phyloP scores from a whole-genome alignment of 2,888 invertebrate genomes.

The Aspidiotus rigidus region DNA sequence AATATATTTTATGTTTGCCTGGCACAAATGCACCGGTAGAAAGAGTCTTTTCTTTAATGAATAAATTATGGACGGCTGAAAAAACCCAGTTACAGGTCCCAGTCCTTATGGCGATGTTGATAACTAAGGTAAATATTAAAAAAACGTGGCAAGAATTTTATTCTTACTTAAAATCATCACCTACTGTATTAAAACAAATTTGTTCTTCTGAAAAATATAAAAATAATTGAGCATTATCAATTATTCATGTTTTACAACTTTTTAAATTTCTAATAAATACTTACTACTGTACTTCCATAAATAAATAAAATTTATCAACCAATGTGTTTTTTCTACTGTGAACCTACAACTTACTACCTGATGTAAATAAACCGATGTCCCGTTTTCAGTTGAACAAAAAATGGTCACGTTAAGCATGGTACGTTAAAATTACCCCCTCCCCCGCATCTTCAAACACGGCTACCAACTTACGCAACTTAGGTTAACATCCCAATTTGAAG shows the following conservation, averaged over 20 bases:
- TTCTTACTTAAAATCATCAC: constrained; percentile 2
- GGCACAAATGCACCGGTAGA: constrained; percentile 1
- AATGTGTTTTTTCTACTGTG: not conserved
- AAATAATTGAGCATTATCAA: not conserved
- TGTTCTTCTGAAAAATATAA: not conserved
- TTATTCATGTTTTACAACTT: not conserved
- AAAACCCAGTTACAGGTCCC: not conserved
- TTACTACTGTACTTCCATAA: not conserved
- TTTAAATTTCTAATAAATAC: not conserved
- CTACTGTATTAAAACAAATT: constrained; percentile 1
- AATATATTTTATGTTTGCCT: constrained; percentile 4
- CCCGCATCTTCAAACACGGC: no score
- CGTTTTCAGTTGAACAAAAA: not conserved
- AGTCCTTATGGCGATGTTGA: not conserved
- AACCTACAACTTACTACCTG: not conserved
- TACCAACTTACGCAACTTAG: no score
- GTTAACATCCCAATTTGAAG: no score
- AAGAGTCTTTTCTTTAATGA: constrained; percentile 2
- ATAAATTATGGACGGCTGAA: not conserved
- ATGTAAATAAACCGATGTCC: constrained; percentile 1
- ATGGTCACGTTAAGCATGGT: not conserved
- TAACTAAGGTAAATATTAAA: constrained; percentile 4
- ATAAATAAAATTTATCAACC: not conserved
- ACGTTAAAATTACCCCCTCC: no score
- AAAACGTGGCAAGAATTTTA: not conserved